Percentiles rank a stretch among this genome's conserved stretches.
These are phyloP conservation scores for Bujurquina vittata DNA, from an alignment of 2,113 vertebrate genomes.

Conservation along the genomic window DNA sequence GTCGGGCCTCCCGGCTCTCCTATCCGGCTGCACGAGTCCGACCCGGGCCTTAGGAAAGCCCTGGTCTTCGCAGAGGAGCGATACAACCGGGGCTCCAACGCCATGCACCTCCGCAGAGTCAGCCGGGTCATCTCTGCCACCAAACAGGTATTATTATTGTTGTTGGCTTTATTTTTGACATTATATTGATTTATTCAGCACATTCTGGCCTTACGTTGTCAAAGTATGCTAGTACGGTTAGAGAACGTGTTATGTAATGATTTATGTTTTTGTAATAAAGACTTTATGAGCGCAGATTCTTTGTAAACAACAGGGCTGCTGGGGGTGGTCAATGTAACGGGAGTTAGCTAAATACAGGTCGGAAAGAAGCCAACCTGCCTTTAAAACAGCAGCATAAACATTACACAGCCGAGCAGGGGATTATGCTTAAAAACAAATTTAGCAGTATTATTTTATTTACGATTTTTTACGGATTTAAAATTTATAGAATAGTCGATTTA, in stretches of 20 bases:
- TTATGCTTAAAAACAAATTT: background rate
- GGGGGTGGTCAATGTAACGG: background rate
- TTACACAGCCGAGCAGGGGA: background rate
- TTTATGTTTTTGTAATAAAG: background rate
- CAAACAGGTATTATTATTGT: constrained; percentile 75
- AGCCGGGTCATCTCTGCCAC: constrained; percentile 77
- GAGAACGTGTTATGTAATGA: accelerated
- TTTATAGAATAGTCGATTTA: background rate
- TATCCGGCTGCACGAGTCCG: constrained; percentile 62
- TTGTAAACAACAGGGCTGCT: constrained; percentile 18
- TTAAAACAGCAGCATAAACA: constrained; percentile 24
- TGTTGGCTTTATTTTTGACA: background rate
- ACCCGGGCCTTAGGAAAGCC: constrained; percentile 77
- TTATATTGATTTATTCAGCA: background rate
- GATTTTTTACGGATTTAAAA: background rate
- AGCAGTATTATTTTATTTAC: too few species aligned
- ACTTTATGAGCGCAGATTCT: background rate
- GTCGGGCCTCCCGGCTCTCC: constrained; percentile 68
- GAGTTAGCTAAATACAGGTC: background rate
- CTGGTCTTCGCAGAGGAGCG: constrained; percentile 81
- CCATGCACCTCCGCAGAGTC: constrained; percentile 81
- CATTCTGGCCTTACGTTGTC: background rate
- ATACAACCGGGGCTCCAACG: constrained; percentile 85
- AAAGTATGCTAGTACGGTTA: accelerated
- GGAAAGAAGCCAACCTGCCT: background rate